Percentiles rank a stretch among this genome's conserved stretches.
Evolutionary conservation across 2,888 invertebrate species (phyloP).

Genomic region (Yponomeuta cagnagella): DNA sequence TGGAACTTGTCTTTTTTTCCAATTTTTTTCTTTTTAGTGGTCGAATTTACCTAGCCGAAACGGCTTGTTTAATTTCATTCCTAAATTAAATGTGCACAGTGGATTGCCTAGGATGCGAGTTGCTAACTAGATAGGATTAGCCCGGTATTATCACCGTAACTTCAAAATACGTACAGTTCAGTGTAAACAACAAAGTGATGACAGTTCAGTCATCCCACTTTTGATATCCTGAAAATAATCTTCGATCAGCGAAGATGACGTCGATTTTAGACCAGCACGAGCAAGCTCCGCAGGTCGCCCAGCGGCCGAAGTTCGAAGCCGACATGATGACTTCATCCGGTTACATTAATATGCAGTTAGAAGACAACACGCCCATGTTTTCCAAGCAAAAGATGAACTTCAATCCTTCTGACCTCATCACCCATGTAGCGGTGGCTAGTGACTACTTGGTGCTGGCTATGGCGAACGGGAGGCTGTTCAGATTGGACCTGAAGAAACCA

Average conservation of each 20-base stretch:
- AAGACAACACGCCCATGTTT: constrained; percentile 90
- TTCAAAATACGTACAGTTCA: not conserved
- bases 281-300: constrained; percentile 79
- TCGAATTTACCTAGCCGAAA: too few species aligned
- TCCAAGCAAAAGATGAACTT: constrained; percentile 88
- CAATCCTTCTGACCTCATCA: constrained; percentile 85
- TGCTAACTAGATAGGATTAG: too few species aligned
- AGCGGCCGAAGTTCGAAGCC: constrained; percentile 47
- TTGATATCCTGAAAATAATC: not conserved
- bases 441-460: constrained; percentile 89
- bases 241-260: constrained; percentile 75
- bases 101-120: too few species aligned
- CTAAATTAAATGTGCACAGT: too few species aligned
- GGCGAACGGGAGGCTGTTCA: constrained; percentile 86
- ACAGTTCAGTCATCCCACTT: not conserved
- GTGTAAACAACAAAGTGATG: not conserved
- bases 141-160: not conserved
- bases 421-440: constrained; percentile 87
- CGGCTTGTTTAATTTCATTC: too few species aligned
- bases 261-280: constrained; percentile 91
- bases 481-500: constrained; percentile 87
- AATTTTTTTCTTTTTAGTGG: too few species aligned
- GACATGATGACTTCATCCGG: constrained; percentile 70
- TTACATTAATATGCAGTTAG: constrained; percentile 73
- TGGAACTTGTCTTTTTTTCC: too few species aligned